Base-by-base conservation (phyloP, 2,797 vertebrate genomes). In the Phaenicophaeus curvirostris region DNA sequence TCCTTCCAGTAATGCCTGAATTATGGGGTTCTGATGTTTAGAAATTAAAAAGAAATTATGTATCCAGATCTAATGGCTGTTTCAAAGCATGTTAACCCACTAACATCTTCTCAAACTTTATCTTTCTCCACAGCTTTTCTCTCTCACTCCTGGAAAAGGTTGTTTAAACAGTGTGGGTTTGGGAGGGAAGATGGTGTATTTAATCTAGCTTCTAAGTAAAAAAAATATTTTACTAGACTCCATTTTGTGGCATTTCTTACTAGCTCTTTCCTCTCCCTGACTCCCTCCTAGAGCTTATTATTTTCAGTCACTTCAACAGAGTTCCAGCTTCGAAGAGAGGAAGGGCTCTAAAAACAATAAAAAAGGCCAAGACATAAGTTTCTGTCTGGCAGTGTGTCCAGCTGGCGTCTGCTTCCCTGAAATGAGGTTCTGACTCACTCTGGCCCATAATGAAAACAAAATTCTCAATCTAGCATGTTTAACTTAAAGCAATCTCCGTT, bases 391-490 rank as follows among this genome's bases (percentile, higher is more conserved):
- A 24, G 23, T 57, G 63, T 61, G 25, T 86, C 87, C 85, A 86
- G 77, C 35, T 72, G 78, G 90, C 35, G 58, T 54, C 31, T 82
- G 59, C 35, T 87, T 10, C 74, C 48, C 44, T 61, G 81, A 41
- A 87, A 83, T 75, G 41, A 84, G 65, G 30, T 78, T 89, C 78
- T 90, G 85, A 93, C 50, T 91, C 75, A 74, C 48, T 69, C 27
- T 11, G 42, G 21, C 39, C 13, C 42, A 24, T 23, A 77, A 37
- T 30, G 69, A 73, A 81, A 82, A 1, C 42, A 61, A 74, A 80
- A 41, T 37, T 81, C 53, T 85, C 72, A 59, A 13, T 37, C 33
- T 67, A 75, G 46, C 28, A 72, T 12, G 6, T 18, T 7, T 67
- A 50, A 63, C 27, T 82, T 78, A 41, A 82, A 44, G 28, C 11